phyloP scores from a whole-genome alignment of 2,797 vertebrate species.

The Chelonia mydas region DNA sequence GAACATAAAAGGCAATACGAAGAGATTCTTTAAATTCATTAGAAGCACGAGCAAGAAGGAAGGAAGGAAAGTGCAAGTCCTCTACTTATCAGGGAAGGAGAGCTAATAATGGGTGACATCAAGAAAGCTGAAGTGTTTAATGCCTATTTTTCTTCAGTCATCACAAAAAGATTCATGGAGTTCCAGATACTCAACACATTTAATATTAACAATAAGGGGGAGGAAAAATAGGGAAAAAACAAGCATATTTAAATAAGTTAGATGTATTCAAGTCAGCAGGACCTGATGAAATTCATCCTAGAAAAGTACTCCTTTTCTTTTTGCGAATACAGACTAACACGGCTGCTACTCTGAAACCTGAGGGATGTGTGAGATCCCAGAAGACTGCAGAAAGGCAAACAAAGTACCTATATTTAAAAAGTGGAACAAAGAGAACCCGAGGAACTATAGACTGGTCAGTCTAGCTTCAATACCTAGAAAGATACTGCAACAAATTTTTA shows the following conservation, averaged over 20 bases:
- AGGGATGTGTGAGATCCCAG: background rate
- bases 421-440: background rate
- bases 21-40: background rate
- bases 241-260: background rate
- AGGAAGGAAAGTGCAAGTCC: background rate
- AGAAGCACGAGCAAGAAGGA: background rate
- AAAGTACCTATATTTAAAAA: background rate
- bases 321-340: too few relatives aligned
- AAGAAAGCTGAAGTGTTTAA: background rate
- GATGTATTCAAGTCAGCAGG: background rate
- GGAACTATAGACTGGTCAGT: background rate
- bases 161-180: background rate
- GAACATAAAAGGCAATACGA: background rate
- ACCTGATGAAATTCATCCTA: background rate
- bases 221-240: background rate
- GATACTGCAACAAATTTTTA: background rate
- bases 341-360: too few relatives aligned
- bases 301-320: too few relatives aligned
- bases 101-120: background rate
- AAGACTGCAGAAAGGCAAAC: background rate
- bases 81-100: background rate
- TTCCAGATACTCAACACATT: background rate
- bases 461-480: background rate
- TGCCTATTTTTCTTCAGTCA: background rate
- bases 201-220: background rate